A percentile compares a stretch with the other conserved stretches of the same genome.
Conservation (phyloP, 2,888 invertebrate genomes). For the Cheilosia vulpina region DNA sequence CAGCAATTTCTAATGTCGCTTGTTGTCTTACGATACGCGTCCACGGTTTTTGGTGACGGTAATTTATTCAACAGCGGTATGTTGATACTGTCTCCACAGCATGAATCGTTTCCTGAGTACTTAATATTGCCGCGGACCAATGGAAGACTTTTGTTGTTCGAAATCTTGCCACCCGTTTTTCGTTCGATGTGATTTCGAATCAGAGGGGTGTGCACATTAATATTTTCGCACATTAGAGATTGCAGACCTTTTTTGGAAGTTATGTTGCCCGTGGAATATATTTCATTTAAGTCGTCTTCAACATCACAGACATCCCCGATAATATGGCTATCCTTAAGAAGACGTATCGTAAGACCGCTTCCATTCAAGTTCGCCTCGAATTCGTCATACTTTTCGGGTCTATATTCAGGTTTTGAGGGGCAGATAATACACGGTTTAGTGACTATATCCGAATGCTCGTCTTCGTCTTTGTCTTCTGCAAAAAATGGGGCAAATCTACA, state of each 20-base stretch:
- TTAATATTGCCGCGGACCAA: slow-evolving; percentile 81
- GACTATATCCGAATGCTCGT: slow-evolving; percentile 72
- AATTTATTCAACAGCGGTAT: slow-evolving; percentile 59
- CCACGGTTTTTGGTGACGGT: slow-evolving; percentile 29
- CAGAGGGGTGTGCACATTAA: slow-evolving; percentile 74
- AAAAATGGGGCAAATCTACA: neutral
- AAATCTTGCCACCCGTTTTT: slow-evolving; percentile 76
- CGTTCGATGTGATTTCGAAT: slow-evolving; percentile 78
- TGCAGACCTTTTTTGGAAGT: slow-evolving; percentile 85
- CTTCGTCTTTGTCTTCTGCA: slow-evolving; percentile 53
- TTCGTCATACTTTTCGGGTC: slow-evolving; percentile 82
- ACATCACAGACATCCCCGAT: slow-evolving; percentile 80
- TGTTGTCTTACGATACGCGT: slow-evolving; percentile 68
- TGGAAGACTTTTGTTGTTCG: slow-evolving; percentile 68
- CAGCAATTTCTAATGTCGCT: slow-evolving; percentile 79
- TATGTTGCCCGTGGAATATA: slow-evolving; percentile 85
- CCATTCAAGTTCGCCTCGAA: slow-evolving; percentile 83
- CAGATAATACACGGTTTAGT: slow-evolving; percentile 78
- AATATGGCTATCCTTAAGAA: slow-evolving; percentile 81
- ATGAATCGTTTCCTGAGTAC: slow-evolving; percentile 81
- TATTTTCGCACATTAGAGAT: slow-evolving; percentile 77
- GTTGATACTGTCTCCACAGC: slow-evolving; percentile 76
- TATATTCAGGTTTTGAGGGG: slow-evolving; percentile 78
- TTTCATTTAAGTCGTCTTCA: slow-evolving; percentile 83
- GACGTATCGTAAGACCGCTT: slow-evolving; percentile 81